Evolutionary conservation across 1,140 invertebrate genomes (phyloP).

Genomic region (Parasteatoda tepidariorum): DNA sequence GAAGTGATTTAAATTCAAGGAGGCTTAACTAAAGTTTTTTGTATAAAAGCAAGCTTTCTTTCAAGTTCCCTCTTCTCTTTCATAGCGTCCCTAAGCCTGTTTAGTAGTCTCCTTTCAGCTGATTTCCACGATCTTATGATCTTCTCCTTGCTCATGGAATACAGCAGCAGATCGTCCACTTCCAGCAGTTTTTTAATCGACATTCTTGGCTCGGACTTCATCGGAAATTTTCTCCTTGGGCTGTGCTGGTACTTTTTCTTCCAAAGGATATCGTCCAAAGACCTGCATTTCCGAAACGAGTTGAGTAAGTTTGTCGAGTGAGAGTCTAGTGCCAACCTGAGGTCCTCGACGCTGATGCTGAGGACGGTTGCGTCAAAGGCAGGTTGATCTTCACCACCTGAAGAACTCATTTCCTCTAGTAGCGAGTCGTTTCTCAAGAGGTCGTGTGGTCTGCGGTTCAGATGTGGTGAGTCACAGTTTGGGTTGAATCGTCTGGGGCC

Average conservation of each 20-base stretch:
- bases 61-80: constrained; percentile 74
- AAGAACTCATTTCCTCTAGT: neutral
- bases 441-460: neutral
- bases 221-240: constrained; percentile 20
- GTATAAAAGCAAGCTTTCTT: constrained; percentile 65
- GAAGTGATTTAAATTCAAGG: constrained; percentile 55
- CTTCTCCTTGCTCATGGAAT: constrained; percentile 76
- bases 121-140: constrained; percentile 78
- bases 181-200: neutral
- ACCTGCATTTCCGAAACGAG: neutral
- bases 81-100: constrained; percentile 75
- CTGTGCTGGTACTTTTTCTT: neutral
- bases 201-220: constrained; percentile 33
- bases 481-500: neutral
- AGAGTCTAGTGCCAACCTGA: constrained; percentile 6
- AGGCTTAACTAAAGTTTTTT: constrained; percentile 62
- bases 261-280: constrained; percentile 44
- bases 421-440: neutral
- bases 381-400: neutral
- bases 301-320: neutral
- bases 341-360: constrained; percentile 52
- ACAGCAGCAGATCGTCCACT: constrained; percentile 60
- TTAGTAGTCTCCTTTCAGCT: constrained; percentile 77
- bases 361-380: constrained; percentile 41
- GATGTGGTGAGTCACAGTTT: neutral